Conservation (phyloP, 2,888 invertebrate genomes). For the Nemotelus pantherinus region DNA sequence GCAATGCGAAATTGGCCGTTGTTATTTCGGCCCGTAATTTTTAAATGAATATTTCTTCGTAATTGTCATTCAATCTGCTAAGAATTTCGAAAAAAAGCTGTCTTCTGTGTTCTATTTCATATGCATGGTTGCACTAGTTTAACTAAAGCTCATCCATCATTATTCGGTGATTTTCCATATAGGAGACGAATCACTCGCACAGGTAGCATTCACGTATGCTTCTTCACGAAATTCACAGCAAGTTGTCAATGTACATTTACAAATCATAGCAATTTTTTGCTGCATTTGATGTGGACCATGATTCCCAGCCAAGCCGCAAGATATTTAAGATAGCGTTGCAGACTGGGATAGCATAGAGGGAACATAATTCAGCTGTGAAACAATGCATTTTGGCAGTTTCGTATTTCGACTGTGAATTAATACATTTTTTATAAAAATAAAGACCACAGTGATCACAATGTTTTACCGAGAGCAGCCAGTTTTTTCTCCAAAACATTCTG, state of each 20-base stretch:
- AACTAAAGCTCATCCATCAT: not conserved
- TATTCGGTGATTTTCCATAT: not conserved
- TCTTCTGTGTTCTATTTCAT: too few species aligned
- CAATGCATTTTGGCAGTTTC: conserved; percentile 33
- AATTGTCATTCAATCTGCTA: too few species aligned
- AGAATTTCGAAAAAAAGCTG: too few species aligned
- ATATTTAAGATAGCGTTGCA: conserved; percentile 23
- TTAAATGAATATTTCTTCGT: not conserved
- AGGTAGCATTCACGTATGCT: not conserved
- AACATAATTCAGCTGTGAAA: conserved; percentile 22
- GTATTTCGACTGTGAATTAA: conserved; percentile 17
- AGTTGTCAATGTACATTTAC: conserved; percentile 33
- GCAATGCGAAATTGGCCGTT: not conserved
- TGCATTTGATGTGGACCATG: conserved; percentile 15
- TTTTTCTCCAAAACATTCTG: not conserved
- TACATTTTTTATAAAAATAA: conserved; percentile 9
- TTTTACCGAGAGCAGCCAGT: not conserved
- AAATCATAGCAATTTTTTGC: conserved; percentile 16
- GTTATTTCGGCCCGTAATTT: not conserved
- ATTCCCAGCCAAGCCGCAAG: conserved; percentile 11
- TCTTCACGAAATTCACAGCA: conserved; percentile 1
- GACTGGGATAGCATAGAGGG: not conserved
- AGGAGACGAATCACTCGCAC: too few species aligned
- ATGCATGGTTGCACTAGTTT: not conserved
- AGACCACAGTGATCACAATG: not conserved